Base-by-base conservation (phyloP, 2,113 vertebrate species). In the Varanus komodoensis region DNA sequence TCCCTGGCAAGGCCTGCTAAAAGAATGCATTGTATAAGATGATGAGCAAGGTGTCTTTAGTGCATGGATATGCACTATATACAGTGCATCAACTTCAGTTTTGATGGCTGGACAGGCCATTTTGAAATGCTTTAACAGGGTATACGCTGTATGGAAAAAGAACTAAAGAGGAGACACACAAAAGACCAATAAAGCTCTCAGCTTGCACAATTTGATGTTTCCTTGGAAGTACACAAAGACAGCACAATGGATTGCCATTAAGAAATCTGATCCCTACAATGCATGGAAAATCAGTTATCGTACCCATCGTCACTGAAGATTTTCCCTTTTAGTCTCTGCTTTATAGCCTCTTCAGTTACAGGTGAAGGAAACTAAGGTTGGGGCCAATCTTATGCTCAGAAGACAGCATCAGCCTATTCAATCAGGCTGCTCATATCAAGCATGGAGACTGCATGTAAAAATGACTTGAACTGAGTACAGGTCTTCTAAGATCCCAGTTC, bases 111-210 rank as follows among this genome's bases (percentile, higher is more conserved):
- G 50, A 61, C 67, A 85, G 67, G 23, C 71, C 6, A 14, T 17
- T 71, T 85, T 85, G 67, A 29, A 85, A 85, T 27, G 71, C 14
- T 85, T 85, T 85, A 85, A 29, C n/a, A 27, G 32, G 48, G 27
- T 83, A 83, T 19, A 83, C 17, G 44, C 29, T 69, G 44, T 69
- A 48, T 50, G 61, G 27, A 38, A 68, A 69, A 84, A 25, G 23
- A 85, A 4, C 32, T 8, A 32, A 52, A 52, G 67, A 84, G 48
- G 44, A 48, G 48, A 23, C 50, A 27, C 32, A 48, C 27, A 50
- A 85, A 71, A 85, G 19, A 50, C 1, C 0, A 73, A 73, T 32
- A 84, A 71, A 85, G 69, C 83, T 29, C 44, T 29, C 44, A 78
- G 19, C n/a, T 68, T n/a, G 6, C 84, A 52, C 68, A 85, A 32